phyloP scores from a whole-genome alignment of 2,797 vertebrate species.

The Pangasius larnaudii region DNA sequence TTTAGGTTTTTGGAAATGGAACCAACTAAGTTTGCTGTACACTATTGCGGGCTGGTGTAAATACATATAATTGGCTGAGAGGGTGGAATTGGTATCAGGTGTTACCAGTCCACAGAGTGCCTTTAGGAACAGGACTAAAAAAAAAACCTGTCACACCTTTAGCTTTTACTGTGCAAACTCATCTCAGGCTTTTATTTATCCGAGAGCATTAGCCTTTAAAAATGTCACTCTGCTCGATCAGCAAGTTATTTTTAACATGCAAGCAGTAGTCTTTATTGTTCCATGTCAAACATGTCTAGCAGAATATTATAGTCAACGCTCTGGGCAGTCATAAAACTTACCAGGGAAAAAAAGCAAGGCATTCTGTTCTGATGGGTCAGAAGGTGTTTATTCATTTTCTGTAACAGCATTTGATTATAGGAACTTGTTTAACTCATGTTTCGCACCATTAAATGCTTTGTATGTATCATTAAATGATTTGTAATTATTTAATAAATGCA shows the following conservation, averaged over 20 bases:
- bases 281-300: neutral
- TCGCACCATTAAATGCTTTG: no score
- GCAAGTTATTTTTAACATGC: neutral
- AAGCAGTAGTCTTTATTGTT: neutral
- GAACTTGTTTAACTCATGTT: no score
- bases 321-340: neutral
- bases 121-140: no score
- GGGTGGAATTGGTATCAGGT: neutral
- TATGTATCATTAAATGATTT: no score
- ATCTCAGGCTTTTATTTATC: neutral
- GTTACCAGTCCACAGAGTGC: neutral
- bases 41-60: neutral
- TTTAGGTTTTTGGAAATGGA: neutral
- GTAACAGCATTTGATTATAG: no score
- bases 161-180: neutral
- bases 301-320: neutral
- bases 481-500: no score
- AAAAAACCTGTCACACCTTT: neutral
- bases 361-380: neutral
- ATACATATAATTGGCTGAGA: neutral
- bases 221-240: neutral
- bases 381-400: neutral
- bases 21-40: no score
- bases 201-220: neutral
- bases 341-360: neutral